phyloP scores from a whole-genome alignment of 2,888 invertebrate species.

The Callimorpha dominula region DNA sequence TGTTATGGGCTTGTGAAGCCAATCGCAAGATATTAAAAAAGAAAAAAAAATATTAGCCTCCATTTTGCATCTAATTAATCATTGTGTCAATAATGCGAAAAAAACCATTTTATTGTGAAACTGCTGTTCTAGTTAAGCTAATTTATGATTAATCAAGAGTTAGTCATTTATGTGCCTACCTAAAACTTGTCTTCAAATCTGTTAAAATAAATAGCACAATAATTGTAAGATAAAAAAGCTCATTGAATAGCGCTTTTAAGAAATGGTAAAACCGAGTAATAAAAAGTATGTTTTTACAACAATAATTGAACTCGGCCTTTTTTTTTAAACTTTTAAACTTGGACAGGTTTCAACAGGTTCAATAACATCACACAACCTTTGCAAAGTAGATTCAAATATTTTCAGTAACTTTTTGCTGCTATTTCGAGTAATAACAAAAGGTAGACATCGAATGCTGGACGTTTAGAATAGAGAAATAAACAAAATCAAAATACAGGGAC shows the following conservation, averaged over 20 bases:
- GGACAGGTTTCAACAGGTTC: conserved; percentile 76
- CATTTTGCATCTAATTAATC: background rate
- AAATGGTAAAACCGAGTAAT: background rate
- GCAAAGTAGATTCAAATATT: conserved; percentile 26
- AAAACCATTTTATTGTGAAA: conserved; percentile 5
- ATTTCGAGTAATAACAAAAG: conserved; percentile 35
- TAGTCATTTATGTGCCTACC: background rate
- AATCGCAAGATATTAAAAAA: too few relatives aligned
- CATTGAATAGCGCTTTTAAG: background rate
- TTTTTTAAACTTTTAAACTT: conserved; percentile 33
- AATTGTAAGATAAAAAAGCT: background rate
- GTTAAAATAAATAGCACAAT: background rate
- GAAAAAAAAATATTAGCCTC: background rate
- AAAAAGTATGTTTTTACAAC: background rate
- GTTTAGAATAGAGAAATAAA: conserved; percentile 42
- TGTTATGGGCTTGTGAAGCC: too few relatives aligned
- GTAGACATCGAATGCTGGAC: conserved; percentile 21
- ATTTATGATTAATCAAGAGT: background rate
- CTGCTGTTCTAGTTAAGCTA: background rate
- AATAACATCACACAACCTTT: conserved; percentile 63
- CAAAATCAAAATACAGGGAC: conserved; percentile 66
- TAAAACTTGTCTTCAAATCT: background rate
- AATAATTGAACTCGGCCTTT: background rate
- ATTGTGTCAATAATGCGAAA: background rate
- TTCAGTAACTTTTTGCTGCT: conserved; percentile 16